Base-by-base conservation (phyloP, 2,888 invertebrate genomes). In the Nomada lathburiana region DNA sequence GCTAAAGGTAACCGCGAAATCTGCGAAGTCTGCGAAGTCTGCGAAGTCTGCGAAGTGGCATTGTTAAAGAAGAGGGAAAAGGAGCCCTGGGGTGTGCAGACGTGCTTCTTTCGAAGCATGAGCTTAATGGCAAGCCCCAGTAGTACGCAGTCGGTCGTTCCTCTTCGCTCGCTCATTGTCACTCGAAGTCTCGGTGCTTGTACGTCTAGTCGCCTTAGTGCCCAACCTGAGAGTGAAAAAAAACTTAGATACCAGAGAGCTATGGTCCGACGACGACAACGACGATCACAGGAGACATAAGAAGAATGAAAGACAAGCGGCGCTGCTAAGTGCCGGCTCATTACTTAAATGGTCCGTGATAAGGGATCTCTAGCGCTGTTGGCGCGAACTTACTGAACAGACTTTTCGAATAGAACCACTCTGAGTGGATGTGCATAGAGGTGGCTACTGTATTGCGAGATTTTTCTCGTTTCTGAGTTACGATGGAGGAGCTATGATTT, bases 301-400 rank as follows among this genome's bases (percentile, higher is more conserved):
- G 23, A 18, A 20, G 70, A 75, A 65, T 55, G 82, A 76, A 76
- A 81, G 80, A 81, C 71, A 80, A 79, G 83, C 71, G 76, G 42
- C 60, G 20, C 80, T 70, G 76, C 67, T 79, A 86, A 86, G 86
- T 86, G 79, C 79, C 73, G 69, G 74, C 85, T 86, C 86, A 85
- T 86, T 86, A 86, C 81, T 77, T 83, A 86, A 83, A 80, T 80
- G 83, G 63, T 72, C 64, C 82, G 57, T 68, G 81, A 83, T 85
- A 86, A 85, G 59, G 60, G 55, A 80, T 70, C 82, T 64, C 29
- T 36, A 29, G 20, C 13, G 55, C 11, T 65, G n/a, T 10, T 18
- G 42, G 53, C 16, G 63, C 50, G 47, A 71, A 76, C 20, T 55
- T 26, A 29, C 7, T 29, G 75, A 47, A 76, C 72, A 20, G 29